Conservation (phyloP, 53 echinoderm and acorn worm genomes). For the Paelopatides confundens region DNA sequence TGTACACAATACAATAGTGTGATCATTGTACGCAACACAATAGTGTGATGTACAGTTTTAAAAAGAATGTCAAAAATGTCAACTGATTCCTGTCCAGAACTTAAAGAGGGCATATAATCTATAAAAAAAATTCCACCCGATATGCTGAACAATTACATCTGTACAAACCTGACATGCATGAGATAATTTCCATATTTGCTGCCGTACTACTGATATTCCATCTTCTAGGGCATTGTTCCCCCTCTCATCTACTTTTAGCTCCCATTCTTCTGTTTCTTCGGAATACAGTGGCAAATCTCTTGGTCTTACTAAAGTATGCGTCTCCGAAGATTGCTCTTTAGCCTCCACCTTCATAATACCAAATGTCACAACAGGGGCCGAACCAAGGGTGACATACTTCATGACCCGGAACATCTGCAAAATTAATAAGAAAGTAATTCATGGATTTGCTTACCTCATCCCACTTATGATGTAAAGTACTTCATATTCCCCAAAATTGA, state of each 20-base stretch:
- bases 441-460: too few relatives aligned
- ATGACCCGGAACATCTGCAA: conserved; percentile 51
- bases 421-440: too few relatives aligned
- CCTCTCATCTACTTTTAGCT: conserved; percentile 30
- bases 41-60: too few relatives aligned
- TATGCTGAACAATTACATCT: too few relatives aligned
- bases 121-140: too few relatives aligned
- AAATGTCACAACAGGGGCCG: conserved; percentile 58
- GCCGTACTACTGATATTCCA: conserved; percentile 62
- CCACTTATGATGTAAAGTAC: too few relatives aligned
- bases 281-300: conserved; percentile 82
- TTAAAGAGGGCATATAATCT: too few relatives aligned
- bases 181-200: conserved; percentile 78
- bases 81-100: too few relatives aligned
- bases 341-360: conserved; percentile 69
- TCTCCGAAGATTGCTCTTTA: conserved; percentile 1
- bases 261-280: conserved; percentile 50
- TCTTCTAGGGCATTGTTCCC: conserved; percentile 67
- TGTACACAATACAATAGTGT: too few relatives aligned
- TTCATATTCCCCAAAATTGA: too few relatives aligned
- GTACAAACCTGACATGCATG: conserved; percentile 65
- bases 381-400: conserved; percentile 28
- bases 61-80: too few relatives aligned
- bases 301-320: conserved; percentile 52
- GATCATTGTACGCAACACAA: too few relatives aligned